Conservation (phyloP, 2,888 invertebrate species). For the Ornithoptera priamus region DNA sequence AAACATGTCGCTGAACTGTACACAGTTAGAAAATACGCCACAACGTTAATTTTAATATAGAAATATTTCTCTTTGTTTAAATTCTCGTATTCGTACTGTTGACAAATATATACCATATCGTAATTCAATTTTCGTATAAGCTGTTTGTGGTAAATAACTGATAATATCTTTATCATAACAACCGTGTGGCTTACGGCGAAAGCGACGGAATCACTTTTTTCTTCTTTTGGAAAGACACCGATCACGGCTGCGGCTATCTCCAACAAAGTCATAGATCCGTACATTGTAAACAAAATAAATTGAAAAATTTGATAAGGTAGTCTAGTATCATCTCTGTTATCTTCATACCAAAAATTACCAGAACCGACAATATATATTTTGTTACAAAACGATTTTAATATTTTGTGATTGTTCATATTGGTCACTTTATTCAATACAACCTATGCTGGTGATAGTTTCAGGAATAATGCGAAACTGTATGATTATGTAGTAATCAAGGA, state of each 20-base stretch:
- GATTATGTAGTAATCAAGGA: neutral
- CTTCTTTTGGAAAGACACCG: slow-evolving; percentile 63
- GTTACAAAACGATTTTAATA: slow-evolving; percentile 53
- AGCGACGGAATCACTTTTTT: slow-evolving; percentile 62
- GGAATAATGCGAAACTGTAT: neutral
- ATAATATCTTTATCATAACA: slow-evolving; percentile 61
- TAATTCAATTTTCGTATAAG: slow-evolving; percentile 52
- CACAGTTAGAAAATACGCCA: slow-evolving; percentile 51
- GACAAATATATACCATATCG: slow-evolving; percentile 56
- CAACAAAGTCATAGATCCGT: slow-evolving; percentile 57
- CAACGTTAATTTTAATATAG: slow-evolving; percentile 59
- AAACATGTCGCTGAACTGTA: slow-evolving; percentile 54
- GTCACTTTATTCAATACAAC: neutral
- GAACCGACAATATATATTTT: slow-evolving; percentile 58
- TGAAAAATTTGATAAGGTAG: slow-evolving; percentile 51
- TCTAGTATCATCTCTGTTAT: slow-evolving; percentile 52
- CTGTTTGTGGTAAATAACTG: slow-evolving; percentile 53
- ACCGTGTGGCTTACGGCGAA: slow-evolving; percentile 66
- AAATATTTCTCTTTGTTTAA: slow-evolving; percentile 55
- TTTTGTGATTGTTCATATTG: slow-evolving; percentile 58
- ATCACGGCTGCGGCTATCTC: slow-evolving; percentile 61
- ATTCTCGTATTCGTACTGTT: slow-evolving; percentile 49
- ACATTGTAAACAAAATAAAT: slow-evolving; percentile 47
- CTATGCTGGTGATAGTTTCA: neutral
- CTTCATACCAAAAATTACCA: slow-evolving; percentile 67